A percentile compares a stretch with the other conserved stretches of the same genome.
phyloP scores from a whole-genome alignment of 2,113 vertebrate species.

The Climacteris rufus region DNA sequence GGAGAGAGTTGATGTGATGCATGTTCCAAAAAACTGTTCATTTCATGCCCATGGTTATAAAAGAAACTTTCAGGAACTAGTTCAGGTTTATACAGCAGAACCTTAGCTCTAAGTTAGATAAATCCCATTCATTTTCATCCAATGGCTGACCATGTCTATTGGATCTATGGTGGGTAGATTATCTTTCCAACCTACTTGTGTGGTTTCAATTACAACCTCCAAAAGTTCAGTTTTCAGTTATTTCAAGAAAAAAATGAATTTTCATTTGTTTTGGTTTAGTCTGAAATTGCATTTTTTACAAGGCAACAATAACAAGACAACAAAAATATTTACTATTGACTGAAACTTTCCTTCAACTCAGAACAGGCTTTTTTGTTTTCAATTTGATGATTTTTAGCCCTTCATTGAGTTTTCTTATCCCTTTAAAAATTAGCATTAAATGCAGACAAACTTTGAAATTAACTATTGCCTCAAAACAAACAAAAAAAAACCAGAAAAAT shows the following conservation, averaged over 20 bases:
- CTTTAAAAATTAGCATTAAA: background rate
- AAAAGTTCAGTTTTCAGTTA: slow-evolving; percentile 12
- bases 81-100: background rate
- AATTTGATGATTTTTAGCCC: background rate
- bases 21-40: background rate
- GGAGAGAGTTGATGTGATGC: background rate
- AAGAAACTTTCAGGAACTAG: background rate
- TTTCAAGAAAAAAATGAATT: background rate
- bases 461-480: background rate
- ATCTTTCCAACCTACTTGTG: background rate
- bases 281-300: slow-evolving; percentile 4
- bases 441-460: background rate
- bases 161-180: background rate
- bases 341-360: slow-evolving; percentile 27
- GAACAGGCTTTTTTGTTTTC: slow-evolving; percentile 5
- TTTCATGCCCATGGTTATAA: background rate
- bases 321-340: slow-evolving; percentile 32
- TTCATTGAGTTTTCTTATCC: background rate
- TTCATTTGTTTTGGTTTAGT: slow-evolving; percentile 36
- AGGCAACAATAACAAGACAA: slow-evolving; percentile 28
- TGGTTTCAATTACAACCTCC: slow-evolving; percentile 35
- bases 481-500: background rate
- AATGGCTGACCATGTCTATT: background rate
- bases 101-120: background rate
- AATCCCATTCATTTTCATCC: background rate